A percentile compares a stretch with the other conserved stretches of the same genome.
Conservation (phyloP, 2,113 vertebrate genomes). For the Apodemus speciosus region DNA sequence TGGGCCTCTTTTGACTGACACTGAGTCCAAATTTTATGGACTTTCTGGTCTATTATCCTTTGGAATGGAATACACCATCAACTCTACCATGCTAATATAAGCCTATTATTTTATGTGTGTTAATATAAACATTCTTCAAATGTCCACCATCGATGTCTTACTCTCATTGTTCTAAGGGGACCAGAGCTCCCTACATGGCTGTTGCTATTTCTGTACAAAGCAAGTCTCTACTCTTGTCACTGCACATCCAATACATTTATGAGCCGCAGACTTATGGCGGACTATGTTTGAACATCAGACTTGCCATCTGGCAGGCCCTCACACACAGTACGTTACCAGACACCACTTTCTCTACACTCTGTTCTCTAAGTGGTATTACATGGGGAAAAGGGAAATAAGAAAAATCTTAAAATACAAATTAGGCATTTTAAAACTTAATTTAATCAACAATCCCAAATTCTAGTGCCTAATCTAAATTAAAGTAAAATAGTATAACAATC, state of each 20-base stretch:
- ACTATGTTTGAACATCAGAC: not conserved
- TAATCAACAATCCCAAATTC: not conserved
- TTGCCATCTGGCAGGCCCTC: not conserved
- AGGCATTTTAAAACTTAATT: conserved; percentile 30
- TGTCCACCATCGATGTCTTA: not conserved
- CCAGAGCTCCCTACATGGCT: not conserved
- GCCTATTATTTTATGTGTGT: not conserved
- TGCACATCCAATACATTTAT: not conserved
- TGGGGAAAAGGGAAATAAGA: conserved; percentile 24
- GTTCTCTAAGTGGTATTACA: not conserved
- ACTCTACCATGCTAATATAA: not conserved
- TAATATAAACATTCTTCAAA: not conserved
- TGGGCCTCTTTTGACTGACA: not conserved
- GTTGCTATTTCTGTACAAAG: not conserved
- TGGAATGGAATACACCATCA: not conserved
- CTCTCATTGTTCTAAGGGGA: not conserved
- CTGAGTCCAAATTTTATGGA: not conserved
- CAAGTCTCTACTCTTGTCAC: not conserved
- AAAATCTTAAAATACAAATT: conserved; percentile 38
- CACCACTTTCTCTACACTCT: not conserved
- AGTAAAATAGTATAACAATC: conserved; percentile 23
- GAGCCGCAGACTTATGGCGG: not conserved
- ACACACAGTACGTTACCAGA: not conserved
- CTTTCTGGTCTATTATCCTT: not conserved
- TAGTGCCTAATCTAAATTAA: not conserved